These are phyloP conservation scores for Octodonta nipae DNA, from an alignment of 2,888 invertebrate genomes.

Conservation along the genomic window DNA sequence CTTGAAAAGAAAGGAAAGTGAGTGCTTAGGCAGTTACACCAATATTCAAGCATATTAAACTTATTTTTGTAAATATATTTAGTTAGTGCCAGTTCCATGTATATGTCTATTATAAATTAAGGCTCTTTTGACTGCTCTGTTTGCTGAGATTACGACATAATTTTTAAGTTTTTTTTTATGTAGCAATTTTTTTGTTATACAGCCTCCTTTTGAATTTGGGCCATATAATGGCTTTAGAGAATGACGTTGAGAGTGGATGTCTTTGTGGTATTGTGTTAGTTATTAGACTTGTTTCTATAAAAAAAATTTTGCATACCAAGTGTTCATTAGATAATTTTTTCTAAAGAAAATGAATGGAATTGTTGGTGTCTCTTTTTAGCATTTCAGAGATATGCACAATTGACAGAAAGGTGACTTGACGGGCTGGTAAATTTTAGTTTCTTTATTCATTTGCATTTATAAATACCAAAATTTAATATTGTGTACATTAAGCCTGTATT, in stretches of 20 bases:
- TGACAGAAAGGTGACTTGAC: too few species aligned
- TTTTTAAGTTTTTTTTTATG: conserved; percentile 19
- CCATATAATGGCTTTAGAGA: conserved; percentile 19
- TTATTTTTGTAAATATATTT: conserved; percentile 36
- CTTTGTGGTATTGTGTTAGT: conserved; percentile 30
- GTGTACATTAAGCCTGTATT: too few species aligned
- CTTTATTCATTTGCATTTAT: too few species aligned
- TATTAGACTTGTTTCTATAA: conserved; percentile 26
- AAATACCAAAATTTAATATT: too few species aligned
- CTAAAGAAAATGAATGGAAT: conserved; percentile 1
- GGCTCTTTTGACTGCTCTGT: conserved; percentile 19
- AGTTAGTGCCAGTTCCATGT: conserved; percentile 32
- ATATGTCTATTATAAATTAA: too few species aligned
- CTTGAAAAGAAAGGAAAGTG: conserved; percentile 6
- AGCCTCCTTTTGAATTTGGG: conserved; percentile 11
- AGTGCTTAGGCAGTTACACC: conserved; percentile 18
- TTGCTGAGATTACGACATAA: conserved; percentile 23
- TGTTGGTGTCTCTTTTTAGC: not conserved
- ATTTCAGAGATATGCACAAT: too few species aligned
- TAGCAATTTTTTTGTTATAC: conserved; percentile 23
- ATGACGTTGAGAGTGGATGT: conserved; percentile 23
- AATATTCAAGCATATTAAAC: conserved; percentile 28
- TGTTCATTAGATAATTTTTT: conserved; percentile 22
- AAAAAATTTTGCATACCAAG: conserved; percentile 19
- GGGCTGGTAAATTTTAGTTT: too few species aligned